Conservation (phyloP, 2,888 invertebrate species). For the Pachliopta kotzebuea region DNA sequence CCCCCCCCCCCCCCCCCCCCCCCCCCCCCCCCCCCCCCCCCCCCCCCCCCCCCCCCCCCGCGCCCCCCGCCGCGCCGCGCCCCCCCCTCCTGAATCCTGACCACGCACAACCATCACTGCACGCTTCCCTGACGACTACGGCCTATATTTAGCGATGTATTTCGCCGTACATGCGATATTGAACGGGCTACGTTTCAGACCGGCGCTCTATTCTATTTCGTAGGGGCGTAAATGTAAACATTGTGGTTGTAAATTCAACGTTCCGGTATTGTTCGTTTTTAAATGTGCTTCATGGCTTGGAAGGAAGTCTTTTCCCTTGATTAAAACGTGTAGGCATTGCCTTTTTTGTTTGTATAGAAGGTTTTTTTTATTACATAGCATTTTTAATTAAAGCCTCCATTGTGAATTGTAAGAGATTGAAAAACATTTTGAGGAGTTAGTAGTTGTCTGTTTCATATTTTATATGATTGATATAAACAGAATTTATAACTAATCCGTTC, state of each 20-base stretch:
- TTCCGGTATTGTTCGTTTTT: constrained; percentile 20
- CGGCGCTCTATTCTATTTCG: constrained; percentile 25
- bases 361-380: neutral
- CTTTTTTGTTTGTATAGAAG: neutral
- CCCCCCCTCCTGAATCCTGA: constrained; percentile 65
- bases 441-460: neutral
- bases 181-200: constrained; percentile 38
- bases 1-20: too few relatives aligned
- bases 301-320: constrained; percentile 22
- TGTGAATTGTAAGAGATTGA: constrained; percentile 7
- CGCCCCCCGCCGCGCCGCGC: too few relatives aligned
- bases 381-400: constrained; percentile 2
- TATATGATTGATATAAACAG: neutral
- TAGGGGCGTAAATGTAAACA: constrained; percentile 24
- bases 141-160: constrained; percentile 75
- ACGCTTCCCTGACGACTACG: constrained; percentile 42
- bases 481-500: too few relatives aligned
- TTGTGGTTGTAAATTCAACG: constrained; percentile 19
- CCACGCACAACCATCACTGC: constrained; percentile 68
- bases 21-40: too few relatives aligned
- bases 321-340: constrained; percentile 9
- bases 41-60: too few relatives aligned
- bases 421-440: neutral
- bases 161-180: constrained; percentile 45
- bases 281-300: constrained; percentile 12